Evolutionary conservation across 2,113 vertebrate genomes (phyloP).

Genomic region (Paraplagusia blochii): DNA sequence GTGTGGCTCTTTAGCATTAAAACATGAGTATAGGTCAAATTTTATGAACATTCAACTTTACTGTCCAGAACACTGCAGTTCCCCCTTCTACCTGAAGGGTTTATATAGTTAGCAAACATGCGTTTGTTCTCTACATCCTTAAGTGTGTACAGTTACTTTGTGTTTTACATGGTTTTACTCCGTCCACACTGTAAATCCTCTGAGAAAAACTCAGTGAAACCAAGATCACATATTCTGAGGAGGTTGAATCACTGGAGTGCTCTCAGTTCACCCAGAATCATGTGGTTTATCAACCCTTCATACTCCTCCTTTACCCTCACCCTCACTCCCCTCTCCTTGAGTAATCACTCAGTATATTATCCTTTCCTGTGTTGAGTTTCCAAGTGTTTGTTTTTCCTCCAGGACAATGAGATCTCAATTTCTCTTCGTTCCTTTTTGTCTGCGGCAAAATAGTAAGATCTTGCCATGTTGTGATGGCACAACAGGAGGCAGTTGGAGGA

Average conservation of each 20-base stretch:
- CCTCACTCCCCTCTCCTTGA: constrained; percentile 19
- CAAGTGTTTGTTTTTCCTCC: constrained; percentile 34
- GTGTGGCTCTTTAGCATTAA: too few species aligned
- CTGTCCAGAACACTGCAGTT: too few species aligned
- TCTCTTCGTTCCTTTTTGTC: constrained; percentile 10
- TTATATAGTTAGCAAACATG: constrained; percentile 35
- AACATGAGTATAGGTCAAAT: too few species aligned
- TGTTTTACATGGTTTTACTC: constrained; percentile 44
- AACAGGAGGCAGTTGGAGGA: constrained; percentile 23
- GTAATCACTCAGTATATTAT: constrained; percentile 34
- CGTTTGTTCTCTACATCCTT: constrained; percentile 24
- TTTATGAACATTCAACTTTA: constrained; percentile 4
- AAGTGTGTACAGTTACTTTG: constrained; percentile 38
- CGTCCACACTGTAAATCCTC: constrained; percentile 52
- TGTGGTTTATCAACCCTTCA: constrained; percentile 51
- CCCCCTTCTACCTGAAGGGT: constrained; percentile 10
- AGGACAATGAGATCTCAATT: constrained; percentile 29
- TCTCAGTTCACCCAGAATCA: constrained; percentile 55
- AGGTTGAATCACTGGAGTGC: constrained; percentile 31
- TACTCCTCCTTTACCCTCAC: constrained; percentile 27
- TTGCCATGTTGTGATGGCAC: constrained; percentile 23
- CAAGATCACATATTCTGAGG: constrained; percentile 40
- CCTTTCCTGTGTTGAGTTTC: constrained; percentile 41
- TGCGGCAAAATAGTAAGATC: constrained; percentile 16
- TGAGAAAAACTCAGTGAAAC: constrained; percentile 48